Percentiles rank a stretch among this genome's conserved stretches.
Conservation (phyloP, 2,113 vertebrate species). For the Gracilinanus agilis region DNA sequence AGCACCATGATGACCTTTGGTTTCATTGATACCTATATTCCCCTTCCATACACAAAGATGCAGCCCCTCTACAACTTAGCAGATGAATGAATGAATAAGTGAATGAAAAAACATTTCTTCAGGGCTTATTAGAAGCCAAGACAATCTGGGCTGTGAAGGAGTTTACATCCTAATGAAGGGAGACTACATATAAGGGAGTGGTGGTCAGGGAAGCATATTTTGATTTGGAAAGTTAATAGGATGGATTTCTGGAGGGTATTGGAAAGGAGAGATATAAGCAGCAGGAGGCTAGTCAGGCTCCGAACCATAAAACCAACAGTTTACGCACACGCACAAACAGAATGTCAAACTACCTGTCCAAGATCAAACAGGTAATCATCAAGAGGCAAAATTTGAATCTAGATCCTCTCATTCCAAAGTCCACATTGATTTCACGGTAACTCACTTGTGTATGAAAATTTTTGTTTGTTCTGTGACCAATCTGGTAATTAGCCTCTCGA, state of each 20-base stretch:
- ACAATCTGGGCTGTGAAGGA: neutral
- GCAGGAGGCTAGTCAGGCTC: neutral
- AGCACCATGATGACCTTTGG: neutral
- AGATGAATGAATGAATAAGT: neutral
- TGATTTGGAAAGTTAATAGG: neutral
- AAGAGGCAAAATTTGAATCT: too few species aligned
- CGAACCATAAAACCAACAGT: neutral
- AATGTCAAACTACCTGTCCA: too few species aligned
- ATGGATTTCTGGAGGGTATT: neutral
- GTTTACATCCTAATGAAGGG: neutral
- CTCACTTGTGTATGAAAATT: too few species aligned
- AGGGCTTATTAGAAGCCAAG: neutral
- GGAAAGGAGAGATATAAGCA: neutral
- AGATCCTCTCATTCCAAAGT: too few species aligned
- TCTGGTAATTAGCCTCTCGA: too few species aligned
- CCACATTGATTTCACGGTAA: too few species aligned
- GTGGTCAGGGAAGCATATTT: neutral
- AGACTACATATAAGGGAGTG: neutral
- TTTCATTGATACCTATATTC: neutral
- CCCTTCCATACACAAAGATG: neutral
- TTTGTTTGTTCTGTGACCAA: too few species aligned
- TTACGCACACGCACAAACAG: too few species aligned
- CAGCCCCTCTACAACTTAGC: neutral
- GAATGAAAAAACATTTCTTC: neutral
- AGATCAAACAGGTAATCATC: too few species aligned